Conservation (phyloP, 2,797 vertebrate species). For the Sebastes minor region DNA sequence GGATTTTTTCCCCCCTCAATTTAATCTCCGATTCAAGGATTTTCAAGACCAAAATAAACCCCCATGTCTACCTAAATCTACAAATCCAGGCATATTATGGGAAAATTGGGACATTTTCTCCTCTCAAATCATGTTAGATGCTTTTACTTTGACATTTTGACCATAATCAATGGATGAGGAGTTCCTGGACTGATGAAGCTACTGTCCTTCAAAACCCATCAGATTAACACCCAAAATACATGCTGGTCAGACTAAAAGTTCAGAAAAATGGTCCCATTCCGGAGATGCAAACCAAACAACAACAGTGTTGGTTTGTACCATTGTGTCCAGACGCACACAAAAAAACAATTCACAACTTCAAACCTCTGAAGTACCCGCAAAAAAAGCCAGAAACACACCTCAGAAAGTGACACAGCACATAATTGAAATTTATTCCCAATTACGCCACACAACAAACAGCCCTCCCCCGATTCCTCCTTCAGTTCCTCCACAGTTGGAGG, state of each 20-base stretch:
- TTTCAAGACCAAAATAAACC: neutral
- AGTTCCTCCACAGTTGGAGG: constrained; percentile 78
- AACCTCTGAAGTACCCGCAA: neutral
- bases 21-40: neutral
- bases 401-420: constrained; percentile 91
- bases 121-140: neutral
- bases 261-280: neutral
- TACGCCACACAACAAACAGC: constrained; percentile 92
- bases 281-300: neutral
- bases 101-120: neutral
- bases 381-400: constrained; percentile 80
- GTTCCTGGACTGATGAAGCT: neutral
- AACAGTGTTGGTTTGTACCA: neutral
- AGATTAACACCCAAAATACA: neutral
- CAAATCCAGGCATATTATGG: too few relatives aligned
- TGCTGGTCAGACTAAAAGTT: neutral
- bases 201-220: neutral
- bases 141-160: neutral
- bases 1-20: neutral
- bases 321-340: neutral
- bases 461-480: constrained; percentile 77
- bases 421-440: constrained; percentile 98
- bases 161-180: too few relatives aligned
- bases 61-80: too few relatives aligned
- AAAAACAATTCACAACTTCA: constrained; percentile 77